Base-by-base conservation (phyloP, 1,140 invertebrate genomes). In the Drosophila nasuta region DNA sequence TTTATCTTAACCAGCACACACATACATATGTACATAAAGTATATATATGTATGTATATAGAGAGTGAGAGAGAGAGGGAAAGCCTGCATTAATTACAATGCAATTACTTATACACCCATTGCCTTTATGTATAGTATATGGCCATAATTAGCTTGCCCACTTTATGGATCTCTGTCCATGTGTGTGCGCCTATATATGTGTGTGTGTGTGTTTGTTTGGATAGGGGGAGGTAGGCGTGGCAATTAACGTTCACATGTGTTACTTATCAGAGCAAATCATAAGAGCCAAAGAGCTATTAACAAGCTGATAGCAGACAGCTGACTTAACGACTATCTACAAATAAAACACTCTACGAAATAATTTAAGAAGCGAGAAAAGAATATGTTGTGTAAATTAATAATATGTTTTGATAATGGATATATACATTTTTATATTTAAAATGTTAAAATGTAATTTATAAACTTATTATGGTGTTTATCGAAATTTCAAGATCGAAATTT, bases 21-120 rank as follows among this genome's bases (percentile, higher is more conserved):
- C 64, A 68, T 43, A 54, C 69, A 57, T 49, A 59, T 7, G n/a
- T 49, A 72, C 71, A 72, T 57, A 79, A 75, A 79, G 20, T 10
- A 3, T 10, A 38, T 1, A 38, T 33, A 8, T 8, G 30, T 33
- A 8, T 33, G 1, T 33, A 8, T 33, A 7, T 0, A 33, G 5
- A 1, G 30, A 33, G 30, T 10, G 17, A 25, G 20, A 25, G 20
- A 25, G 20, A 25, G 66, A 54, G 57, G 62, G 54, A 49, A 52
- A 60, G 62, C 52, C 28, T 81, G 77, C 81, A 89, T 89, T 88
- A 88, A 89, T 88, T 89, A 89, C 81, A 89, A 64, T 89, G 81
- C 85, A 88, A 88, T 89, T 88, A 88, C 81, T 89, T 88, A 76
- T 68, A 72, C 68, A 62, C 73, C 58, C 66, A 58, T 30, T 52